phyloP scores from a whole-genome alignment of 2,113 vertebrate species.

The Peromyscus maniculatus region DNA sequence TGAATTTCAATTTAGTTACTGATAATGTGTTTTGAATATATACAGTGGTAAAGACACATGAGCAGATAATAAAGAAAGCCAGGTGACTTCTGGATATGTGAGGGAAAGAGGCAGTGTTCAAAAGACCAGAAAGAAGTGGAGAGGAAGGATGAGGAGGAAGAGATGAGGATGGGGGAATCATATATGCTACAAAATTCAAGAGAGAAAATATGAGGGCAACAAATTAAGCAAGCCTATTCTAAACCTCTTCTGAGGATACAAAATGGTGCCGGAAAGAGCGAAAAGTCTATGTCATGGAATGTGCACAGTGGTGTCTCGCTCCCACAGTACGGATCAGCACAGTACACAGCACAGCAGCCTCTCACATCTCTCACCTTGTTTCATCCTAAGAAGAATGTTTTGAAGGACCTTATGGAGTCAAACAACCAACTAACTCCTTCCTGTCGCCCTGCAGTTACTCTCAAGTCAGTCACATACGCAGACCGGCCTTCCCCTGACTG shows the following conservation, averaged over 20 bases:
- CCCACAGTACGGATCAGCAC: background rate
- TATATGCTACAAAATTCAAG: background rate
- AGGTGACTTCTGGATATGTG: background rate
- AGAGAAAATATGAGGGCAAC: background rate
- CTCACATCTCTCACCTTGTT: background rate
- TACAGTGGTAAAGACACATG: background rate
- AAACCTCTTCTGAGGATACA: background rate
- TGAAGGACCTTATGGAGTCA: background rate
- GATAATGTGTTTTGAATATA: background rate
- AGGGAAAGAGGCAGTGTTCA: background rate
- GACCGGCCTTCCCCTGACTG: background rate
- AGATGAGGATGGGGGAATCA: background rate
- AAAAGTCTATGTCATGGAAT: accelerated
- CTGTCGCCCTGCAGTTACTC: background rate
- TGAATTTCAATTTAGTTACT: background rate
- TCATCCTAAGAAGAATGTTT: background rate
- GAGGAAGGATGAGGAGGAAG: background rate
- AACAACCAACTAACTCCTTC: background rate
- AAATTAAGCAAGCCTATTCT: background rate
- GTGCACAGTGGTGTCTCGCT: background rate
- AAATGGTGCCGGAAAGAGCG: background rate
- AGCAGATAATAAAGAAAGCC: background rate
- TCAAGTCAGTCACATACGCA: background rate
- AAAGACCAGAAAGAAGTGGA: background rate
- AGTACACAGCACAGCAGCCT: background rate